A percentile compares a stretch with the other conserved stretches of the same genome.
Evolutionary conservation across 2,113 vertebrate genomes (phyloP).

Genomic region (Ramphastos sulfuratus): DNA sequence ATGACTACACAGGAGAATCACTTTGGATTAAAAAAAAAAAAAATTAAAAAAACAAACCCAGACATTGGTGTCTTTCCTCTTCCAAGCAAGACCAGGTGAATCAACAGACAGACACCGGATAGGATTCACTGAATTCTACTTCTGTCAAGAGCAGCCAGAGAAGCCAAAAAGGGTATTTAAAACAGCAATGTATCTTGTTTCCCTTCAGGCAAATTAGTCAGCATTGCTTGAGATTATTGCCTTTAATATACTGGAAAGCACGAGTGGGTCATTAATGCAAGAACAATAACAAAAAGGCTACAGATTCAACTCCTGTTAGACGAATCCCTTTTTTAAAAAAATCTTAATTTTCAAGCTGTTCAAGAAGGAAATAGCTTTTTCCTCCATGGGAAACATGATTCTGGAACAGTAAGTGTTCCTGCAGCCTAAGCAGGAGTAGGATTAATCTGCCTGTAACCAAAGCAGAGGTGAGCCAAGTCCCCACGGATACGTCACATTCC

Average conservation of each 20-base stretch:
- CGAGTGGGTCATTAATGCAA: neutral
- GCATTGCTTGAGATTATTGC: neutral
- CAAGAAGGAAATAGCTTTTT: neutral
- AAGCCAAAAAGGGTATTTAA: neutral
- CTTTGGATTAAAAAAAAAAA: neutral
- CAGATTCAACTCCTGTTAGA: neutral
- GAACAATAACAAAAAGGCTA: neutral
- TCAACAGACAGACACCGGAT: neutral
- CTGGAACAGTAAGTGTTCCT: neutral
- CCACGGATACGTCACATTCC: neutral
- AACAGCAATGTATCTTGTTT: neutral
- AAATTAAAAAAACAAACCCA: neutral
- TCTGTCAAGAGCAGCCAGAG: neutral
- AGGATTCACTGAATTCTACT: neutral
- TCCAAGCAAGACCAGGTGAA: neutral
- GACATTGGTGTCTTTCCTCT: neutral
- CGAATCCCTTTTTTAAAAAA: neutral
- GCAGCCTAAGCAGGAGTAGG: fast-evolving
- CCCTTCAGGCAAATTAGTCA: neutral
- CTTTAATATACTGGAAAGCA: neutral
- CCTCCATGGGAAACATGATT: neutral
- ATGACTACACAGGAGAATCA: neutral
- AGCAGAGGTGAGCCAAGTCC: neutral
- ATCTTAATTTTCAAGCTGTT: neutral
- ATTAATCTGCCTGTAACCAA: neutral